phyloP scores from a whole-genome alignment of 2,113 vertebrate species.

The Erpornis zantholeuca region DNA sequence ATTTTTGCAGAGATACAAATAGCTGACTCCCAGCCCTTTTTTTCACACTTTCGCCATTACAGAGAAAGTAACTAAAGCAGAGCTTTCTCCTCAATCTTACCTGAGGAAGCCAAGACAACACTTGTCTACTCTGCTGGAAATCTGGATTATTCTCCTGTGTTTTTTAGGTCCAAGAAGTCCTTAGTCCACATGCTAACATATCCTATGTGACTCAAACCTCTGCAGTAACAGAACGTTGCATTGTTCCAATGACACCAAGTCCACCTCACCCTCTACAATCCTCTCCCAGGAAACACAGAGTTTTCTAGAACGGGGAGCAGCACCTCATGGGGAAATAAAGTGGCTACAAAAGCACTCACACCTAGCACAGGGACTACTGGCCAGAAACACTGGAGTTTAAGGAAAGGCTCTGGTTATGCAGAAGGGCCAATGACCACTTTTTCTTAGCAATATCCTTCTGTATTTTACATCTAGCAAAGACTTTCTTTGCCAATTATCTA shows the following conservation, averaged over 20 bases:
- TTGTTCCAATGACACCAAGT: not conserved
- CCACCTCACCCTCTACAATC: not conserved
- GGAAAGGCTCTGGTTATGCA: not conserved
- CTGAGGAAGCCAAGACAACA: not conserved
- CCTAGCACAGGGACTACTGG: not conserved
- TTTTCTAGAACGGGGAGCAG: not conserved
- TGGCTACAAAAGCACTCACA: not conserved
- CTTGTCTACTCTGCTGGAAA: not conserved
- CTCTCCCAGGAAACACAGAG: not conserved
- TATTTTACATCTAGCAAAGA: not conserved
- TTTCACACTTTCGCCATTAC: conserved; percentile 1
- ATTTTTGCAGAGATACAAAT: conserved; percentile 52
- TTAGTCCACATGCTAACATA: not conserved
- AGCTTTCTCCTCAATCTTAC: conserved; percentile 23
- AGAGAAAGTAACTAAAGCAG: conserved; percentile 27
- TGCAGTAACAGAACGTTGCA: fast-evolving
- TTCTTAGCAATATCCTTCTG: not conserved
- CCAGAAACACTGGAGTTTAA: not conserved
- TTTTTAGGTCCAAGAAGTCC: not conserved
- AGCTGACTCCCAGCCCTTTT: conserved; percentile 46
- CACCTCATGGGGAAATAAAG: not conserved
- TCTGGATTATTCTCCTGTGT: not conserved
- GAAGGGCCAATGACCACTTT: not conserved
- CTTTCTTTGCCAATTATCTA: not conserved
- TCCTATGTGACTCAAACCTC: not conserved